phyloP scores from a whole-genome alignment of 1,140 invertebrate genomes.

The Polypedilum pembai region DNA sequence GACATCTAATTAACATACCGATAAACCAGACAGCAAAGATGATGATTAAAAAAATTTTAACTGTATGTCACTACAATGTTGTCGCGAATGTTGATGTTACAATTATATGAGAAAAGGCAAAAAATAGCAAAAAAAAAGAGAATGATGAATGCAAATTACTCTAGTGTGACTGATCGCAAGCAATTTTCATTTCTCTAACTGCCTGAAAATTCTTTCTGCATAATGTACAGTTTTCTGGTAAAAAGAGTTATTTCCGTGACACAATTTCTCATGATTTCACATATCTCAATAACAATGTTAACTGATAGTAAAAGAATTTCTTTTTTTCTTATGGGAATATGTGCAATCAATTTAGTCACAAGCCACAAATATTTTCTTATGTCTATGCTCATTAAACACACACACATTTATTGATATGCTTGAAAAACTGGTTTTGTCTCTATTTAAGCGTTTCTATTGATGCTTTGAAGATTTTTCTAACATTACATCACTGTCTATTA shows the following conservation, averaged over 20 bases:
- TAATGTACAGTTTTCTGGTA: background rate
- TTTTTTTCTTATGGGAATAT: background rate
- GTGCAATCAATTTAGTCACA: background rate
- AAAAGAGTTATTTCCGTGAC: background rate
- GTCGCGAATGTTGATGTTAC: background rate
- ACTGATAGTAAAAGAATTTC: background rate
- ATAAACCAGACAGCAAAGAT: too few species aligned
- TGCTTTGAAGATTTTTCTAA: background rate
- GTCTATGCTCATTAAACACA: background rate
- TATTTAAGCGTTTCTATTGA: background rate
- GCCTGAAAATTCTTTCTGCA: background rate
- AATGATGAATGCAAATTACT: background rate
- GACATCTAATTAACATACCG: too few species aligned
- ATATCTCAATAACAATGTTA: background rate
- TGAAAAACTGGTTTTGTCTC: background rate
- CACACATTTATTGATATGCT: too few species aligned
- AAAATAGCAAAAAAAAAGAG: background rate
- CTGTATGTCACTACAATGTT: background rate
- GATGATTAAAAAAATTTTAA: too few species aligned
- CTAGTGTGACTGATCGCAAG: constrained; percentile 7
- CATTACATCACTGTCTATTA: background rate
- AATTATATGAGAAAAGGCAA: background rate
- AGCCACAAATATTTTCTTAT: background rate
- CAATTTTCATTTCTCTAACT: background rate
- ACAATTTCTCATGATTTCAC: background rate